Evolutionary conservation across 64 coral and sea anemone species (phyloP), one percentile per base, ranked within the genome.

Genomic region (Porites australiensis): DNA sequence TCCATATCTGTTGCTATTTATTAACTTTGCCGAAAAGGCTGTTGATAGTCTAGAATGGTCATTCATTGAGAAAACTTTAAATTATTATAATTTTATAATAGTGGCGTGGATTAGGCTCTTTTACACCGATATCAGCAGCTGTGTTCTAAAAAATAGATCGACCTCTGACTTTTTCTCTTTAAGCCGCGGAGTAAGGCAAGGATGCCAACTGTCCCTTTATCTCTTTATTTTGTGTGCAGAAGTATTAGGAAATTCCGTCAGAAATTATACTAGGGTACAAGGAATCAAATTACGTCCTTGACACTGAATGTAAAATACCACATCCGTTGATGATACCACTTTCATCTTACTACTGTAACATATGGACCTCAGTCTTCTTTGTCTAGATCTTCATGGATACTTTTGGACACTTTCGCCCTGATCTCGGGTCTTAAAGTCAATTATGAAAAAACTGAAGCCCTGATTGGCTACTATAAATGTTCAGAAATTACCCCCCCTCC

Each of bases 1-100:
- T 44, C n/a, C 45, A 6, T 53, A 79, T 16, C 48, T 7, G 18
- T 16, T 7, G 76, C 49, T 19, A 19, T 79, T 20, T 53, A 50
- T 19, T 68, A 68, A 63, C 6, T 58, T 9, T 18, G 19, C 76
- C 16, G 62, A 79, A 79, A 89, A 89, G 79, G 75, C 88, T 16
- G 79, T 89, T 62, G 62, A 89, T 53, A 79, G 18, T 49, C 13
- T 89, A 49, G 73, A 89, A 67, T 89, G 88, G 88, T 19, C 11
- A 12, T 89, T 79, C 37, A 44, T 89, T 46, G 13, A 45, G 4
- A 50, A 79, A 20, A 21, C 45, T 49, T 20, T 70, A 22, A 70
- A 70, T 70, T 44, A 49, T 6, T 89, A 77, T 18, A 77, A 77
- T 13, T 89, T 89, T 54, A 74, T 74, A 23, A 74, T 73, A 44